Percentiles rank a stretch among this genome's conserved stretches.
These are phyloP conservation scores for Plebejus anna DNA, from an alignment of 2,888 invertebrate species.

Conservation along the genomic window DNA sequence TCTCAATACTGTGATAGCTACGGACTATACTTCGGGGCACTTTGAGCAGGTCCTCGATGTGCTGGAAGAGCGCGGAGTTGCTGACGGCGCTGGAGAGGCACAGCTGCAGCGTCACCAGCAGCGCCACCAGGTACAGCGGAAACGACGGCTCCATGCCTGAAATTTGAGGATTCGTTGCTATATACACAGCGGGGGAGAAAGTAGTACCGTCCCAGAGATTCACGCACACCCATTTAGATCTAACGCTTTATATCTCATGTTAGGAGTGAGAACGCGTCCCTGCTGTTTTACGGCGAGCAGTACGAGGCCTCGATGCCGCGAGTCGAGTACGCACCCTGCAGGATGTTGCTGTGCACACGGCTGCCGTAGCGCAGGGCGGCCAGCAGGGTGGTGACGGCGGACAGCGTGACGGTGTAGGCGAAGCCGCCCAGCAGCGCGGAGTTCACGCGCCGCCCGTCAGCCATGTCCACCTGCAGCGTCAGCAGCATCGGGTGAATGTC, in stretches of 20 bases:
- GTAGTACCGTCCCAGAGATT: no score
- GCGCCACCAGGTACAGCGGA: conserved; percentile 82
- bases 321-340: conserved; percentile 67
- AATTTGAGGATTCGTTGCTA: conserved; percentile 25
- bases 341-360: conserved; percentile 81
- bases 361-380: conserved; percentile 83
- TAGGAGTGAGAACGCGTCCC: no score
- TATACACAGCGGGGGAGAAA: background rate
- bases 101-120: conserved; percentile 87
- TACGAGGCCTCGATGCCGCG: no score
- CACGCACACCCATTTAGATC: no score
- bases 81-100: conserved; percentile 88
- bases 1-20: background rate
- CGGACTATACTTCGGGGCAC: conserved; percentile 84
- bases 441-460: conserved; percentile 85
- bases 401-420: conserved; percentile 81
- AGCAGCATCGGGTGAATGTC: conserved; percentile 91
- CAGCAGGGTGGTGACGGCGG: conserved; percentile 81
- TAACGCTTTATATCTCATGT: no score
- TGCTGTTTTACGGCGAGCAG: no score
- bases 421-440: conserved; percentile 86
- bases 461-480: conserved; percentile 96
- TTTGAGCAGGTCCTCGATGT: conserved; percentile 87
- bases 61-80: conserved; percentile 89
- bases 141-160: conserved; percentile 82